phyloP scores from a whole-genome alignment of 2,113 vertebrate species.

The Ceyx cyanopectus region DNA sequence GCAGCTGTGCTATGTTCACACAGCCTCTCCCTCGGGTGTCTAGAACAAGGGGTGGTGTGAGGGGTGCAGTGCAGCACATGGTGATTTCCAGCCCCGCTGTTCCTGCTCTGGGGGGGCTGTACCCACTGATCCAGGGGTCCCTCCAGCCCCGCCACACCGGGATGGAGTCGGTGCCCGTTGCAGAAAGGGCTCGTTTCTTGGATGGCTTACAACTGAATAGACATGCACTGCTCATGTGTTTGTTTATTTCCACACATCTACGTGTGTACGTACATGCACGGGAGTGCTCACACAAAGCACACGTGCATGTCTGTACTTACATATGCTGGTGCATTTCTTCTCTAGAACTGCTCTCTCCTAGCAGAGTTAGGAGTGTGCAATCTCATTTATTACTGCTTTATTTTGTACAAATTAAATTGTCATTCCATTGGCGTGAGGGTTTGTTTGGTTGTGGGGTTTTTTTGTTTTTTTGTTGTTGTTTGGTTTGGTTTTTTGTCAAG shows the following conservation, averaged over 20 bases:
- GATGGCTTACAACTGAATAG: not conserved
- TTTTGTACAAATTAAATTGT: no score
- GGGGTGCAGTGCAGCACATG: no score
- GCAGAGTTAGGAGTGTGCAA: not conserved
- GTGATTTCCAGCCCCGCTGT: no score
- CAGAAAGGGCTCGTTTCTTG: not conserved
- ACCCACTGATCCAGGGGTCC: no score
- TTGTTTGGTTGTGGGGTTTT: not conserved
- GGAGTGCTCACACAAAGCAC: not conserved
- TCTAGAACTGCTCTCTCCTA: not conserved
- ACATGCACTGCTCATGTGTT: not conserved
- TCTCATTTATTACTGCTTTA: not conserved
- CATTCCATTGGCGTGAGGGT: no score
- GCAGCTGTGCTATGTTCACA: no score
- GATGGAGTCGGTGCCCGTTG: not conserved
- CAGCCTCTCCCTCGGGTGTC: no score
- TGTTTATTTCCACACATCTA: not conserved
- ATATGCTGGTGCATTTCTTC: not conserved
- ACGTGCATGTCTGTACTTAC: no score
- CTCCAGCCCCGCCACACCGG: no score
- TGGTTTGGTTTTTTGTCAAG: not conserved
- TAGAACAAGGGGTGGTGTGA: no score
- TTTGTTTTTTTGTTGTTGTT: not conserved
- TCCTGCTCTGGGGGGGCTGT: no score
- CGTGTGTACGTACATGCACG: accelerated